These are phyloP conservation scores for Metaphire vulgaris DNA, from an alignment of 1,140 invertebrate species.

Conservation along the genomic window DNA sequence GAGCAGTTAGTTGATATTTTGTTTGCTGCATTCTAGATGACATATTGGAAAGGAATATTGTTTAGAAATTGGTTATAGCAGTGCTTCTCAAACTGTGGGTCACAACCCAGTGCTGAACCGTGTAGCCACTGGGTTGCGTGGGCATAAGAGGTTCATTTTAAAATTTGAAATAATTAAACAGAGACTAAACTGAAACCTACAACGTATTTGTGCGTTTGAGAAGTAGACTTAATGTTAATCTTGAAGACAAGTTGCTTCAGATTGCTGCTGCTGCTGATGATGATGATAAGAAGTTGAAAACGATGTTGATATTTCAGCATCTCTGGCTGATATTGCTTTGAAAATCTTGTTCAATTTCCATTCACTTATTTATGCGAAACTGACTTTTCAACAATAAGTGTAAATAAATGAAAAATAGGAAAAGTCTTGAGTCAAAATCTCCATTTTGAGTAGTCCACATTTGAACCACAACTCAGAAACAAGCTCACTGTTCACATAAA, in stretches of 20 bases:
- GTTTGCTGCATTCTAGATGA: not conserved
- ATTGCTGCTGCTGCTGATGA: no score
- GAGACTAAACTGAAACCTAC: no score
- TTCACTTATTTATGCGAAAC: not conserved
- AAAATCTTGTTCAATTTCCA: not conserved
- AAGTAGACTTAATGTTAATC: no score
- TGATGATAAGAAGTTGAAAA: no score
- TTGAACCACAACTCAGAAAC: not conserved
- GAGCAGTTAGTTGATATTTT: slow-evolving; percentile 36
- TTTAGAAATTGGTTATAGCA: no score
- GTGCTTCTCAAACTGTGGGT: no score
- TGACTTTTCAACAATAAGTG: not conserved
- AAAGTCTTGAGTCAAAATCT: not conserved
- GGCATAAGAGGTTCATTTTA: not conserved
- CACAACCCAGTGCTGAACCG: not conserved
- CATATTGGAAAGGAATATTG: no score
- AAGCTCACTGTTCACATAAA: not conserved
- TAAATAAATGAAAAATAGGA: not conserved
- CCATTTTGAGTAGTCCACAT: not conserved
- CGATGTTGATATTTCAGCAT: no score
- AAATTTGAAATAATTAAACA: not conserved
- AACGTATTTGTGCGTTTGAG: no score
- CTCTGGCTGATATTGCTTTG: not conserved
- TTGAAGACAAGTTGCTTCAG: no score
- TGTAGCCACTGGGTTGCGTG: not conserved